A percentile compares a stretch with the other conserved stretches of the same genome.
Evolutionary conservation across 1,140 invertebrate species (phyloP).

Genomic region (Trachymyrmex septentrionalis): DNA sequence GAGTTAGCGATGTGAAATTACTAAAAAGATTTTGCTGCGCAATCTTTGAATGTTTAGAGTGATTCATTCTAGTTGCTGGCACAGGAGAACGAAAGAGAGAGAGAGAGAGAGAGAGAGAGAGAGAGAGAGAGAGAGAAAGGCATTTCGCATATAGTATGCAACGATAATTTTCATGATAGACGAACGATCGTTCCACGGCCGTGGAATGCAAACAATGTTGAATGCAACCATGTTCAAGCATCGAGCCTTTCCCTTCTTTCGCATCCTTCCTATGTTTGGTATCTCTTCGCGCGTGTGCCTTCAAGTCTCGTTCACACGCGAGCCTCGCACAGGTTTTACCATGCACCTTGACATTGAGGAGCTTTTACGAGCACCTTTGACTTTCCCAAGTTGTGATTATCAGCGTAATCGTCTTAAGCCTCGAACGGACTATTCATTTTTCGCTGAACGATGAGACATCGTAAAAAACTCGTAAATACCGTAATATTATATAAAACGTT

Average conservation of each 20-base stretch:
- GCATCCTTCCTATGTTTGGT: conserved; percentile 58
- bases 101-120: background rate
- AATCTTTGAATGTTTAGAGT: background rate
- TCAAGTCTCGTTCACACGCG: conserved; percentile 71
- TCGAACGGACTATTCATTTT: conserved; percentile 25
- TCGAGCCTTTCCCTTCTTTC: conserved; percentile 68
- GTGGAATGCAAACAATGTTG: conserved; percentile 77
- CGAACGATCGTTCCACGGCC: conserved; percentile 66
- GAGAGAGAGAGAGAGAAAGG: background rate
- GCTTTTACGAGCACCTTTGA: conserved; percentile 42
- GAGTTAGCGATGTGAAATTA: background rate
- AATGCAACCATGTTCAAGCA: conserved; percentile 69
- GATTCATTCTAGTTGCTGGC: background rate
- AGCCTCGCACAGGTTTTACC: conserved; percentile 7
- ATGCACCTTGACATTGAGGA: conserved; percentile 28
- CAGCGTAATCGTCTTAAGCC: conserved; percentile 12
- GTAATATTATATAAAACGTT: background rate
- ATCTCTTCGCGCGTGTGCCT: conserved; percentile 62
- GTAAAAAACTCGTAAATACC: background rate
- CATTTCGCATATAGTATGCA: conserved; percentile 39
- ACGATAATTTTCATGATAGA: conserved; percentile 74
- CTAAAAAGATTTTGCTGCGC: background rate
- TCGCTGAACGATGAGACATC: background rate
- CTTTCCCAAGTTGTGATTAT: conserved; percentile 25
- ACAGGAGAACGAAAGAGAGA: background rate